Conservation (phyloP, 2,888 invertebrate genomes). For the Coecobrya sp. region DNA sequence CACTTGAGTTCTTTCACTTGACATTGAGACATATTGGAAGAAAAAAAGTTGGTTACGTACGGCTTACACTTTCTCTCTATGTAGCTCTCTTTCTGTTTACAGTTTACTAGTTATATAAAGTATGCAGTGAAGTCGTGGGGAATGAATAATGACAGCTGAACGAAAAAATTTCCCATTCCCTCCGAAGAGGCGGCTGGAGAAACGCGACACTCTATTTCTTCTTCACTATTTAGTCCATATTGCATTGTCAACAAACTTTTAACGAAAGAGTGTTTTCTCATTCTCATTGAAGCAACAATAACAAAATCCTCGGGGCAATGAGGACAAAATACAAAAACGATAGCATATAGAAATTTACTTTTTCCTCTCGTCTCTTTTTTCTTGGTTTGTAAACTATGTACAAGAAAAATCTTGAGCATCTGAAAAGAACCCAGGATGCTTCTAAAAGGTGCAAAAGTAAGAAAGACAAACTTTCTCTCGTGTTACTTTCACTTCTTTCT, state of each 20-base stretch:
- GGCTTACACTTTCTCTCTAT: not conserved
- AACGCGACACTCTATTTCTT: not conserved
- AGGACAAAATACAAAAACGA: not conserved
- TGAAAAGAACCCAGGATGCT: not conserved
- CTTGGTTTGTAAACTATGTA: not conserved
- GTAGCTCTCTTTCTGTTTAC: not conserved
- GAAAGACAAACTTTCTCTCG: not conserved
- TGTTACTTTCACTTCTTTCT: not conserved
- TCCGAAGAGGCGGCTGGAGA: not conserved
- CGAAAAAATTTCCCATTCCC: not conserved
- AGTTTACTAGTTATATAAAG: not conserved
- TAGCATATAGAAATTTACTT: not conserved
- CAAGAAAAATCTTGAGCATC: not conserved
- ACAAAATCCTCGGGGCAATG: slow-evolving; percentile 31
- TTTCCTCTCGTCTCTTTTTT: not conserved
- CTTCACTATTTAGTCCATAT: slow-evolving; percentile 8
- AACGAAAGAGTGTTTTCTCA: not conserved
- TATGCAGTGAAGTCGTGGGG: slow-evolving; percentile 4
- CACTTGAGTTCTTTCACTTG: slow-evolving; percentile 29
- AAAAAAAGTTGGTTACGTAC: slow-evolving; percentile 15
- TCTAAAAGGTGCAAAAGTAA: not conserved
- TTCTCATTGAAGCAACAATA: not conserved
- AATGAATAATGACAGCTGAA: slow-evolving; percentile 45
- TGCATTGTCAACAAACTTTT: not conserved
- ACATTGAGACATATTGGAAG: slow-evolving; percentile 48